Conservation (phyloP, 2,888 invertebrate genomes). For the Myathropa florea region DNA sequence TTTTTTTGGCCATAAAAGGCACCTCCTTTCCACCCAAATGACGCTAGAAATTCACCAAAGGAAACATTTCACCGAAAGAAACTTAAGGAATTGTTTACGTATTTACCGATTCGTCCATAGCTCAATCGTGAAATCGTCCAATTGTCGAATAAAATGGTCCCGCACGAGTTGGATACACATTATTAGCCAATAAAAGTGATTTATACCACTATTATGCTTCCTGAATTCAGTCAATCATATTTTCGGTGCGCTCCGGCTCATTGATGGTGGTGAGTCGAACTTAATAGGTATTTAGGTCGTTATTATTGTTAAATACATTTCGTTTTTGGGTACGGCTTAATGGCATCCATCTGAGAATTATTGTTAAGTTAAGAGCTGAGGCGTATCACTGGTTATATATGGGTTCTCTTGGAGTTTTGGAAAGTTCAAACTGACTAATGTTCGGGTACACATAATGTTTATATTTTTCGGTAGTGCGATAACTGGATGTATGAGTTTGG, state of each 20-base stretch:
- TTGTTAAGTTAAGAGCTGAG: slow-evolving; percentile 27
- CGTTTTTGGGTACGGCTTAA: slow-evolving; percentile 34
- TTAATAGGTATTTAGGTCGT: slow-evolving; percentile 60
- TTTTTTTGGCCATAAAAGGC: neutral
- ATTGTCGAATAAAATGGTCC: slow-evolving; percentile 58
- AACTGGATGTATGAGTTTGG: neutral
- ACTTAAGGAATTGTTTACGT: slow-evolving; percentile 49
- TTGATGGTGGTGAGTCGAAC: slow-evolving; percentile 51
- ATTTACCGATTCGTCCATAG: slow-evolving; percentile 54
- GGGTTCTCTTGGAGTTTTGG: neutral
- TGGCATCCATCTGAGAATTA: slow-evolving; percentile 48
- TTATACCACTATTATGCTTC: slow-evolving; percentile 62
- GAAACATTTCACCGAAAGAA: neutral
- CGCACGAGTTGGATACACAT: slow-evolving; percentile 59
- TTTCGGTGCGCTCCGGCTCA: slow-evolving; percentile 20
- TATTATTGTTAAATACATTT: slow-evolving; percentile 67
- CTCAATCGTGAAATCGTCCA: slow-evolving; percentile 66
- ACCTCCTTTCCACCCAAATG: neutral
- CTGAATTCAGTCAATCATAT: slow-evolving; percentile 66
- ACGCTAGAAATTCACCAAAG: neutral
- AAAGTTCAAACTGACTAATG: neutral
- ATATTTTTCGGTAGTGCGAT: neutral
- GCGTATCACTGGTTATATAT: neutral
- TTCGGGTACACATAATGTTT: neutral
- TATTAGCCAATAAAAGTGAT: slow-evolving; percentile 70